phyloP scores from a whole-genome alignment of 2,113 vertebrate genomes.

The Columbina picui region DNA sequence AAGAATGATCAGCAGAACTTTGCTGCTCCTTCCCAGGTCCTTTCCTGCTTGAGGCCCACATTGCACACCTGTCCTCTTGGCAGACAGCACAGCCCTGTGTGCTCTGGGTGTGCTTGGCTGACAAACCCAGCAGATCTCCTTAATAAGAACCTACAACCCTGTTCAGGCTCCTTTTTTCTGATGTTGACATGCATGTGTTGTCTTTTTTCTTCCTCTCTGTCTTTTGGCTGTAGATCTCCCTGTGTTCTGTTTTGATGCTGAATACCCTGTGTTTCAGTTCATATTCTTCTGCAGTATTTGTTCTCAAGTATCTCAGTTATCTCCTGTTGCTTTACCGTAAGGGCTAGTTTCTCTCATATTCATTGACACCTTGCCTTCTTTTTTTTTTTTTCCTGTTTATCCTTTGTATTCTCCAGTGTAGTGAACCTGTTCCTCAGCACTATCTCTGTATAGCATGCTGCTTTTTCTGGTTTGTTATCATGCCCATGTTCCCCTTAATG shows the following conservation, averaged over 20 bases:
- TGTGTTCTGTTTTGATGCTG: not conserved
- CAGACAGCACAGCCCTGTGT: not conserved
- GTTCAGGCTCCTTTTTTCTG: not conserved
- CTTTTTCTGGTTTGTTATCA: not conserved
- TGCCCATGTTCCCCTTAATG: not conserved
- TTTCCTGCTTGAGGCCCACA: not conserved
- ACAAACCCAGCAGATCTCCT: not conserved
- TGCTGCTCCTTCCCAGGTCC: not conserved
- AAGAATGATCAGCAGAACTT: not conserved
- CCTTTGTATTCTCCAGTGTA: not conserved
- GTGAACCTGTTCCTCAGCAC: accelerated
- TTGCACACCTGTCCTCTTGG: not conserved
- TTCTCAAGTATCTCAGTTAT: not conserved
- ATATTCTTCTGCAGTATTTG: not conserved
- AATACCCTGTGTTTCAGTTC: not conserved
- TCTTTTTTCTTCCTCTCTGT: not conserved
- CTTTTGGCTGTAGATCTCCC: not conserved
- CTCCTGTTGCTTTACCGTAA: not conserved
- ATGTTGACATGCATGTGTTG: not conserved
- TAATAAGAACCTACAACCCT: not conserved
- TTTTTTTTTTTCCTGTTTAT: not conserved
- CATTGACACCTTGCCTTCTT: not conserved
- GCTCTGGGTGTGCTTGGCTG: not conserved
- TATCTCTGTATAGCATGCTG: not conserved
- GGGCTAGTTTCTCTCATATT: not conserved